Evolutionary conservation across 2,888 invertebrate genomes (phyloP).

Genomic region (Troides aeacus): DNA sequence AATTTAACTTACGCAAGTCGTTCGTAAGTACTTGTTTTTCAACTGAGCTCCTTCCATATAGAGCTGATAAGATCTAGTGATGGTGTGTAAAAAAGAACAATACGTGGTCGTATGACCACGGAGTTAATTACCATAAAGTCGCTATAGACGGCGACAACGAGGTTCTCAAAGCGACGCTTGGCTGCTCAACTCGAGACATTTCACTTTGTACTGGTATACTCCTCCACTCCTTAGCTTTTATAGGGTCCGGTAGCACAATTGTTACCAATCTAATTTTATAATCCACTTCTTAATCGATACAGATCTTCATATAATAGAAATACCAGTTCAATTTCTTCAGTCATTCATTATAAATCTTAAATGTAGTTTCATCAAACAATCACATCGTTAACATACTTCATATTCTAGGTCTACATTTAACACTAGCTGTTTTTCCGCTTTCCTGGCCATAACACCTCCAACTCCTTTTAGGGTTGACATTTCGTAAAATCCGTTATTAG

Average conservation of each 20-base stretch:
- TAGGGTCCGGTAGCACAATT: slow-evolving; percentile 31
- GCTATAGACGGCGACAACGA: slow-evolving; percentile 52
- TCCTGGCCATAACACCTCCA: no score
- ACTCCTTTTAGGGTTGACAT: no score
- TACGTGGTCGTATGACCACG: slow-evolving; percentile 28
- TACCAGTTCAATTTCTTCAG: no score
- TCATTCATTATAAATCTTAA: no score
- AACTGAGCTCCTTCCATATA: slow-evolving; percentile 27
- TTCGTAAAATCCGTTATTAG: no score
- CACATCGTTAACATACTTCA: no score
- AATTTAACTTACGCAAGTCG: not conserved
- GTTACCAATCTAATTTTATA: not conserved
- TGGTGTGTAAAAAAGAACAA: slow-evolving; percentile 31
- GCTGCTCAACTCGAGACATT: slow-evolving; percentile 63
- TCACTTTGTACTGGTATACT: slow-evolving; percentile 44
- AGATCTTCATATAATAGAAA: no score
- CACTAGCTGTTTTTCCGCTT: no score
- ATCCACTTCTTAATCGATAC: not conserved
- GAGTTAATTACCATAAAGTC: slow-evolving; percentile 56
- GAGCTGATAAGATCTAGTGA: slow-evolving; percentile 38
- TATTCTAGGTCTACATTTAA: no score
- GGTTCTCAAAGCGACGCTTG: slow-evolving; percentile 66
- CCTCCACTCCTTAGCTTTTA: slow-evolving; percentile 37
- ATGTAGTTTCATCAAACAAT: no score
- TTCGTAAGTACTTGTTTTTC: slow-evolving; percentile 26